Conservation (phyloP, 2,113 vertebrate species). For the Varanus salvator region DNA sequence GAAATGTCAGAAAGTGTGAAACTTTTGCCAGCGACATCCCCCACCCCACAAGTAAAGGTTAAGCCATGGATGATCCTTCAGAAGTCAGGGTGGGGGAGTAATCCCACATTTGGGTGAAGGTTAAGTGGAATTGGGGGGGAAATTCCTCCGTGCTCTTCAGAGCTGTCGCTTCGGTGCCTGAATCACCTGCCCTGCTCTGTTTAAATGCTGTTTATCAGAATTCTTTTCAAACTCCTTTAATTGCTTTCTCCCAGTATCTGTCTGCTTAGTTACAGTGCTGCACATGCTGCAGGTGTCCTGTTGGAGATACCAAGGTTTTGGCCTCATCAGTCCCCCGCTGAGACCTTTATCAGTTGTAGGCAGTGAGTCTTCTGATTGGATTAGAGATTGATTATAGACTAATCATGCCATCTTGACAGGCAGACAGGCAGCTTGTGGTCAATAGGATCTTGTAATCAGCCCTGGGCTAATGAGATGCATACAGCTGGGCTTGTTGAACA, state of each 20-base stretch:
- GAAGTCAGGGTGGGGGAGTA: conserved; percentile 20
- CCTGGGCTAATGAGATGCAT: conserved; percentile 76
- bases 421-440: conserved; percentile 79
- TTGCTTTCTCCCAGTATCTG: conserved; percentile 64
- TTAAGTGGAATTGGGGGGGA: conserved; percentile 35
- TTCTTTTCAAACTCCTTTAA: conserved; percentile 64
- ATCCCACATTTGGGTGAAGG: conserved; percentile 12
- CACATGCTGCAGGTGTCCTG: conserved; percentile 67
- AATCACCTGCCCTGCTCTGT: conserved; percentile 15
- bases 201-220: conserved; percentile 66
- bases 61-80: conserved; percentile 13
- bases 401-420: conserved; percentile 80
- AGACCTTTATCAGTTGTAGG: conserved; percentile 82
- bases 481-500: conserved; percentile 70
- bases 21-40: conserved; percentile 39
- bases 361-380: conserved; percentile 85
- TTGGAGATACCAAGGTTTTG: conserved; percentile 74
- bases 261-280: conserved; percentile 69
- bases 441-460: conserved; percentile 87
- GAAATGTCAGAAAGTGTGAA: conserved; percentile 25
- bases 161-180: neutral
- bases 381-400: conserved; percentile 84
- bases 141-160: neutral
- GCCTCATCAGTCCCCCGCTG: conserved; percentile 81
- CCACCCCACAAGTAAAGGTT: conserved; percentile 33